Evolutionary conservation across 2,888 invertebrate genomes (phyloP), one percentile per base, ranked within the genome.

Genomic region (Beris morrisii): DNA sequence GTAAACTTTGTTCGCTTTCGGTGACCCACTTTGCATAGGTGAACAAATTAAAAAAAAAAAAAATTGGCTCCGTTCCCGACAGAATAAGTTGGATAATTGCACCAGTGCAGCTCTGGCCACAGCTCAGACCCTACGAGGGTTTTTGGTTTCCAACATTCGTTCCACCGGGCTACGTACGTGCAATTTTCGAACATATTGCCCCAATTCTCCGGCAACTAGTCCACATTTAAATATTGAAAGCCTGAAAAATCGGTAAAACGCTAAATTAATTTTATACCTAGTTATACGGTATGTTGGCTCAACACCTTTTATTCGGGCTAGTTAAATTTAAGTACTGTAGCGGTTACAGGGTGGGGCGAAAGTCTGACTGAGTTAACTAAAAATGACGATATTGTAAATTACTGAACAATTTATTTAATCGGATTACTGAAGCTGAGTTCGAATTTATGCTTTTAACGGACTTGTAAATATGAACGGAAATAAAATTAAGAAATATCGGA

Each of bases 341-440:
- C 38, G 9, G 38, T 38, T 38, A 9, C 9, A 38, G 5, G 38
- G 38, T 5, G 9, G 9, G 38, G 38, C 5, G 9, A 38, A 7
- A 38, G 5, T 38, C 7, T 22, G 46, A 61, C 38, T 38, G 52
- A 61, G 61, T 50, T 61, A 61, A 61, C 61, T 61, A 61, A 61
- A 61, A 61, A 61, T 28, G 61, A 50, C 28, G 61, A 22, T 52
- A 61, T 61, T 61, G 50, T 61, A 50, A 61, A 61, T 50, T 50
- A 61, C 50, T 38, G 61, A 15, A 61, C 61, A 61, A 61, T 61
- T 61, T 61, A 61, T 61, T 61, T 61, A 61, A 61, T 61, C 61
- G 38, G 61, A 61, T 61, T 61, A 61, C n/a, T 31, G 52, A 28
- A 13, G 52, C 46, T 30, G 46, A 50, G 50, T 61, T 50, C 43